phyloP scores from a whole-genome alignment of 1,140 invertebrate genomes.

The Whitmania pigra region DNA sequence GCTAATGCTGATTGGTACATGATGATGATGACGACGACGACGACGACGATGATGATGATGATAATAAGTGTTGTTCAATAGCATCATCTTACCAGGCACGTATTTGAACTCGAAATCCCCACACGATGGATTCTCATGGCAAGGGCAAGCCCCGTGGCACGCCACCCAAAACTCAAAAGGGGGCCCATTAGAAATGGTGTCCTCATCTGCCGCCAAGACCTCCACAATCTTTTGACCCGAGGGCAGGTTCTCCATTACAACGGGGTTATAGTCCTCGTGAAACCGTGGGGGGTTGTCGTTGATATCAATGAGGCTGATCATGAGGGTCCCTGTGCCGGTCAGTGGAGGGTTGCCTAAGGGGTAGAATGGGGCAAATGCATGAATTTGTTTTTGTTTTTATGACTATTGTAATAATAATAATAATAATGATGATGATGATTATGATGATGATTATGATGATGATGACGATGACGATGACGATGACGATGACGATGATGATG shows the following conservation, averaged over 20 bases:
- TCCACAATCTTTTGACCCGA: not conserved
- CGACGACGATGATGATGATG: no score
- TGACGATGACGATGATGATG: no score
- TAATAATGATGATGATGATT: no score
- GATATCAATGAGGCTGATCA: slow-evolving; percentile 22
- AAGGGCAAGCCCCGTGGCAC: slow-evolving; percentile 17
- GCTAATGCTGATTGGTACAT: no score
- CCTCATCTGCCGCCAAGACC: slow-evolving; percentile 46
- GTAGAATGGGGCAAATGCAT: no score
- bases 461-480: no score
- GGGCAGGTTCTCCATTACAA: slow-evolving; percentile 1
- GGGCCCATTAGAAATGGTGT: slow-evolving; percentile 57
- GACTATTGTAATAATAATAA: no score
- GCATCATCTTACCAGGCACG: slow-evolving; percentile 13
- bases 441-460: no score
- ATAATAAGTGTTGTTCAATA: no score
- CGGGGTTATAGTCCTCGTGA: not conserved
- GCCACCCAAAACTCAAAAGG: slow-evolving; percentile 58
- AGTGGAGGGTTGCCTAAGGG: slow-evolving; percentile 56
- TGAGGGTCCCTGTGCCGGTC: slow-evolving; percentile 74
- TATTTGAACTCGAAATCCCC: slow-evolving; percentile 21
- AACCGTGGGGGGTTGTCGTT: slow-evolving; percentile 24
- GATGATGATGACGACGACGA: no score
- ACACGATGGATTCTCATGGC: slow-evolving; percentile 18
- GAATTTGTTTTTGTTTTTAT: no score